A percentile compares a stretch with the other conserved stretches of the same genome.
phyloP scores from a whole-genome alignment of 2,888 invertebrate species.

The Polydrusus pterygomalis region DNA sequence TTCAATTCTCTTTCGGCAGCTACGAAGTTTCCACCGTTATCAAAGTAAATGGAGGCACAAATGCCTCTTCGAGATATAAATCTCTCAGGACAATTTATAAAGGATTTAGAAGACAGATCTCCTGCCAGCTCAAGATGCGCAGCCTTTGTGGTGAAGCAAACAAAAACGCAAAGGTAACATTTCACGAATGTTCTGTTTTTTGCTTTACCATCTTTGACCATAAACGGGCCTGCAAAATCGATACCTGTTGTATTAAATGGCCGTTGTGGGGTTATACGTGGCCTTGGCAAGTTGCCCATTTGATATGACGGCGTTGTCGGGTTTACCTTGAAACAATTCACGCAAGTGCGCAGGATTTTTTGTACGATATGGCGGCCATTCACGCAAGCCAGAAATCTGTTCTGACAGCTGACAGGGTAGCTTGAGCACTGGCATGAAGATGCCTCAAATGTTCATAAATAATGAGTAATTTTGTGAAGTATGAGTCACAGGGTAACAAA shows the following conservation, averaged over 20 bases:
- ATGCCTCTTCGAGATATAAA: conserved; percentile 43
- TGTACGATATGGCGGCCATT: too few relatives aligned
- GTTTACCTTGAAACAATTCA: too few relatives aligned
- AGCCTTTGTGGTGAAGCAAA: conserved; percentile 52
- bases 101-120: conserved; percentile 46
- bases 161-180: conserved; percentile 52
- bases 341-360: too few relatives aligned
- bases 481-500: too few relatives aligned
- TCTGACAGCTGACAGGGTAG: too few relatives aligned
- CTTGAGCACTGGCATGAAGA: too few relatives aligned
- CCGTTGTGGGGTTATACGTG: conserved; percentile 42
- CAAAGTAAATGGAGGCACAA: conserved; percentile 60
- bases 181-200: conserved; percentile 44
- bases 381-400: too few relatives aligned
- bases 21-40: conserved; percentile 66
- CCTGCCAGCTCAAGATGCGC: conserved; percentile 49
- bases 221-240: conserved; percentile 56
- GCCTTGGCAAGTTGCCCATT: conserved; percentile 52
- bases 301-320: too few relatives aligned
- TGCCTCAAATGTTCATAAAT: too few relatives aligned
- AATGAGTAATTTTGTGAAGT: too few relatives aligned
- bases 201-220: conserved; percentile 48
- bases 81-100: conserved; percentile 5
- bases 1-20: conserved; percentile 38
- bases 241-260: conserved; percentile 52